Evolutionary conservation across 2,113 vertebrate genomes (phyloP).

Genomic region (Dendrocopos noguchii): DNA sequence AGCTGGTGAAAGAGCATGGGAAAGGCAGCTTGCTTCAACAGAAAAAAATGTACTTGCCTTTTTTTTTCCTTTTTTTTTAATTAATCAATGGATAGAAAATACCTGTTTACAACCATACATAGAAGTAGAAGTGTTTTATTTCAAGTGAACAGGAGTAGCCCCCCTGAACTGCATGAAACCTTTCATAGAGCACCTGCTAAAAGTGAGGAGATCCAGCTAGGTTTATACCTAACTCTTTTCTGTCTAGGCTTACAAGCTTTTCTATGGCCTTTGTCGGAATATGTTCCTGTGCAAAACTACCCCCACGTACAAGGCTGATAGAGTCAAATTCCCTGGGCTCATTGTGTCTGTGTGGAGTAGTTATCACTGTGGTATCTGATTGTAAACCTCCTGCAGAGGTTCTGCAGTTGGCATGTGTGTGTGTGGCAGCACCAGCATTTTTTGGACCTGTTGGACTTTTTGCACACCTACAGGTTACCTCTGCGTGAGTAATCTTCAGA

Average conservation of each 20-base stretch:
- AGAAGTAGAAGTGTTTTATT: background rate
- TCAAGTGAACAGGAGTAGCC: background rate
- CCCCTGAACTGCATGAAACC: background rate
- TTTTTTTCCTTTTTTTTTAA: slow-evolving; percentile 9
- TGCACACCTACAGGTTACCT: background rate
- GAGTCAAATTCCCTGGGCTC: background rate
- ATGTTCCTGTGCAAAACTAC: background rate
- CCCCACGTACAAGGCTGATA: background rate
- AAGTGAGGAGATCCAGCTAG: background rate
- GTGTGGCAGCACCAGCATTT: background rate
- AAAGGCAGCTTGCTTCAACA: slow-evolving; percentile 20
- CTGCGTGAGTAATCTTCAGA: background rate
- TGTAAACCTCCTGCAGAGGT: background rate
- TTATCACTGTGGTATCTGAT: background rate
- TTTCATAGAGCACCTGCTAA: background rate
- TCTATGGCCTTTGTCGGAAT: background rate
- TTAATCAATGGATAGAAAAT: background rate
- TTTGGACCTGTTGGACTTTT: background rate
- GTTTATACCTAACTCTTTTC: background rate
- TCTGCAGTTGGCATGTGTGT: background rate
- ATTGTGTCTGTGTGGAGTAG: fast-evolving
- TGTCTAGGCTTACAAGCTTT: background rate
- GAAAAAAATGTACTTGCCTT: background rate
- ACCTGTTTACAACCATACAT: background rate
- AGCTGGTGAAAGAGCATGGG: slow-evolving; percentile 26